Base-by-base conservation (phyloP, 2,888 invertebrate species). In the Anorthoa munda region DNA sequence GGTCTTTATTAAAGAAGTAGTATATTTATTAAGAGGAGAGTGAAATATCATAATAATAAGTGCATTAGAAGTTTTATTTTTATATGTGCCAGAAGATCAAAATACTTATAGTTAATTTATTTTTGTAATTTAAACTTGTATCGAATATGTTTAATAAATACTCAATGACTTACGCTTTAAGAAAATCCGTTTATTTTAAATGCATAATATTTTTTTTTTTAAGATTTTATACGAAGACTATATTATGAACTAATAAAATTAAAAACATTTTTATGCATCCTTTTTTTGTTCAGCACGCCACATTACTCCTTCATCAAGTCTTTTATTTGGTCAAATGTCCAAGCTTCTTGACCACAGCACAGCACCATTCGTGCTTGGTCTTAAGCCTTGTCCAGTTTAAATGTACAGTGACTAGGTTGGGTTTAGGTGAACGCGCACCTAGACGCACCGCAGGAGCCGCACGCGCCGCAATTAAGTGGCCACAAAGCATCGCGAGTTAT, bases 171-270 rank as follows among this genome's bases (percentile, higher is more conserved):
- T 60, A 26, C 63, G 58, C 51, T 71, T 64, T 66, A 71, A 55
- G 21, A 51, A 39, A 67, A 1, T 78, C 79, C 78, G 79, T 78
- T 78, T 72, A 77, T 72, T 48, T 66, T 39, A 21, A 46, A 66
- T n/a, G 51, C 26, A n/a, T 68, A 39, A 50, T 76, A 55, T 80
- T 53, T 75, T 72, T 60, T 60, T 70, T 63, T 9, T 58, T 53
- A 69, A 55, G 4, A 46, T 77, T 69, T 75, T 51, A 51, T 63
- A 72, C 2, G 3, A 53, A 63, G 13, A 45, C 5, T 51, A 11
- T 65, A 81, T 60, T 60, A 66, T 39, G 39, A 39, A 9, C 39
- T 39, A 66, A 80, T 9, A 46, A 4, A 26, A 18, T 39, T 51
- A 12, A 39, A 21, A 9, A 2, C 11, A 17, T 11, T 13, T 26